Percentiles rank a stretch among this genome's conserved stretches.
phyloP scores from a whole-genome alignment of 2,888 invertebrate species.

The Pilophorus perplexus region DNA sequence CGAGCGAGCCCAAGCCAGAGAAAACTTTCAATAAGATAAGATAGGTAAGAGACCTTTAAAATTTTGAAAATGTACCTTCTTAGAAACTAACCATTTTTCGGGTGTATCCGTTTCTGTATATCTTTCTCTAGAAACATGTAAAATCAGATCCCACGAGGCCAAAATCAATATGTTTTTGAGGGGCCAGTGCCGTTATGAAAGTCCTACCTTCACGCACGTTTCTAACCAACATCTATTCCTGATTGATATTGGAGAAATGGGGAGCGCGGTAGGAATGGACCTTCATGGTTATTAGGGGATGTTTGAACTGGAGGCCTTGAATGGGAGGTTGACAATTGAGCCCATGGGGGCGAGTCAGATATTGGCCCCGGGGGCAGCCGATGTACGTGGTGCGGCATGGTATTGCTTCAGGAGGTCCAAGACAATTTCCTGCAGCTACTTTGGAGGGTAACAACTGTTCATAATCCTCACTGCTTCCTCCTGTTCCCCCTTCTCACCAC shows the following conservation, averaged over 20 bases:
- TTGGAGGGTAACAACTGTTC: constrained; percentile 41
- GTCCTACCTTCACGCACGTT: too few species aligned
- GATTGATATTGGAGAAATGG: constrained; percentile 10
- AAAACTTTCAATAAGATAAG: too few species aligned
- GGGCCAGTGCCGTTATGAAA: too few species aligned
- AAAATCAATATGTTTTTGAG: too few species aligned
- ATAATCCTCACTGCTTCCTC: constrained; percentile 28
- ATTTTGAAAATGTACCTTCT: too few species aligned
- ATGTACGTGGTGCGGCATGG: constrained; percentile 25
- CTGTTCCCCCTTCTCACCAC: background rate
- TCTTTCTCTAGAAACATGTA: too few species aligned
- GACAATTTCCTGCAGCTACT: constrained; percentile 40
- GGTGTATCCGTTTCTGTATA: too few species aligned
- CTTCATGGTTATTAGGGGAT: constrained; percentile 31
- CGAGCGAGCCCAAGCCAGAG: too few species aligned
- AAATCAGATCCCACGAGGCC: too few species aligned
- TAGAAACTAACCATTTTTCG: too few species aligned
- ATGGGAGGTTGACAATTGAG: constrained; percentile 27
- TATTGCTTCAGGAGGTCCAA: constrained; percentile 31
- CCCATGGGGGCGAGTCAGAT: constrained; percentile 7
- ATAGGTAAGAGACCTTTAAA: too few species aligned
- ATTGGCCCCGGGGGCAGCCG: constrained; percentile 20
- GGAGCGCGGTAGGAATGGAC: constrained; percentile 3
- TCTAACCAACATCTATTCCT: too few species aligned
- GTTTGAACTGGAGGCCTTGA: constrained; percentile 15